Percentiles rank a stretch among this genome's conserved stretches.
These are phyloP conservation scores for Thalassophryne amazonica DNA, from an alignment of 2,797 vertebrate genomes.

Conservation along the genomic window DNA sequence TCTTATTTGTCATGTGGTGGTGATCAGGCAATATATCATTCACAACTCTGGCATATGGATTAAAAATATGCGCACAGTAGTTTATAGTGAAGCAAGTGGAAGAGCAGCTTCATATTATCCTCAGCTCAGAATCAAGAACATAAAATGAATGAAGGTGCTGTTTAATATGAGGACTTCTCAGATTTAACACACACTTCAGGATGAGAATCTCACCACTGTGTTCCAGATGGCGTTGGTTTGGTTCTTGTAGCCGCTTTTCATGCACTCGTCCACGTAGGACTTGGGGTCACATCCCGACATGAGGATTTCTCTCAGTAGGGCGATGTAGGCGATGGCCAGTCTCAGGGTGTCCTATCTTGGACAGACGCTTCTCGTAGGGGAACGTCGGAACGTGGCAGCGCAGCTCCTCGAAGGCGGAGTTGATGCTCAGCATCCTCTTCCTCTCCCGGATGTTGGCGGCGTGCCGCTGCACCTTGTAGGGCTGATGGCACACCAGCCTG, in stretches of 20 bases:
- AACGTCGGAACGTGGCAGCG: constrained; percentile 82
- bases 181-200: not conserved
- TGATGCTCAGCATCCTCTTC: constrained; percentile 82
- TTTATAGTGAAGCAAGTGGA: no score
- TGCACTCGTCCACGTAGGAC: constrained; percentile 76
- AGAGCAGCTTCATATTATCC: no score
- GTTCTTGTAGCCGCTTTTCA: constrained; percentile 77
- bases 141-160: no score
- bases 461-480: constrained; percentile 77
- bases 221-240: constrained; percentile 79
- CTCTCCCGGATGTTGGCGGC: constrained; percentile 83
- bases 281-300: constrained; percentile 78
- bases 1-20: no score
- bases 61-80: no score
- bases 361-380: constrained; percentile 82
- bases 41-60: no score
- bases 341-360: constrained; percentile 83
- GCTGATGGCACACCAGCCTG: constrained; percentile 49
- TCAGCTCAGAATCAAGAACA: no score
- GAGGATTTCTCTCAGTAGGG: constrained; percentile 81
- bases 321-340: constrained; percentile 82
- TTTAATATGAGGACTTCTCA: no score
- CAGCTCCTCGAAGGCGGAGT: constrained; percentile 79
- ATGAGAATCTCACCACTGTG: constrained; percentile 71
- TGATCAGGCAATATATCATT: no score